phyloP scores from a whole-genome alignment of 2,888 invertebrate species.

The Agapetus fuscipes region DNA sequence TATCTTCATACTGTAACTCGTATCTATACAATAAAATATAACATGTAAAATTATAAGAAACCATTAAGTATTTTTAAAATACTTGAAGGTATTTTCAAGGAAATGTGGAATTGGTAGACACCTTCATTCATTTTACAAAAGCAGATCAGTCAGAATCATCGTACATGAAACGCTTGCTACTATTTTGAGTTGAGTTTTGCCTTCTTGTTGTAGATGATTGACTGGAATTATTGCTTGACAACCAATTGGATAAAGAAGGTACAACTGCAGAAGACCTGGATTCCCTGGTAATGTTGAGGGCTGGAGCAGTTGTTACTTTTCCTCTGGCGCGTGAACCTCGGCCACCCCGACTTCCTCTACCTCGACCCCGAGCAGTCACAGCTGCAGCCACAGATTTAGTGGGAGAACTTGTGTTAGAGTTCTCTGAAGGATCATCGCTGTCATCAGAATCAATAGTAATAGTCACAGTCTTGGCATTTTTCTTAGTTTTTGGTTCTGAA shows the following conservation, averaged over 20 bases:
- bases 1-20: too few species aligned
- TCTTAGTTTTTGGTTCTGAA: not conserved
- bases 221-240: conserved; percentile 1
- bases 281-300: conserved; percentile 3
- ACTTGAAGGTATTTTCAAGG: too few species aligned
- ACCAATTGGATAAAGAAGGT: conserved; percentile 7
- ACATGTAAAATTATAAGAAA: too few species aligned
- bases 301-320: not conserved
- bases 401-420: too few species aligned
- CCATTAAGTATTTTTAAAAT: too few species aligned
- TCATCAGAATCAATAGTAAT: conserved; percentile 3
- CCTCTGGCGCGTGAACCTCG: conserved; percentile 11
- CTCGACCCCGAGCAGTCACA: conserved; percentile 13
- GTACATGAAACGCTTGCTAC: too few species aligned
- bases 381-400: not conserved
- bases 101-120: too few species aligned
- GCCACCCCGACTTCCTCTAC: conserved; percentile 17
- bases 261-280: conserved; percentile 1
- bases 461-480: not conserved
- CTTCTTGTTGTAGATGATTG: conserved; percentile 6
- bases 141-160: not conserved
- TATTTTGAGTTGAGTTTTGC: too few species aligned
- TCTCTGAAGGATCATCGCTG: too few species aligned
- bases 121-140: too few species aligned
- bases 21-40: too few species aligned